These are phyloP conservation scores for Rotaria socialis DNA, from an alignment of 2,888 invertebrate species.

Conservation along the genomic window DNA sequence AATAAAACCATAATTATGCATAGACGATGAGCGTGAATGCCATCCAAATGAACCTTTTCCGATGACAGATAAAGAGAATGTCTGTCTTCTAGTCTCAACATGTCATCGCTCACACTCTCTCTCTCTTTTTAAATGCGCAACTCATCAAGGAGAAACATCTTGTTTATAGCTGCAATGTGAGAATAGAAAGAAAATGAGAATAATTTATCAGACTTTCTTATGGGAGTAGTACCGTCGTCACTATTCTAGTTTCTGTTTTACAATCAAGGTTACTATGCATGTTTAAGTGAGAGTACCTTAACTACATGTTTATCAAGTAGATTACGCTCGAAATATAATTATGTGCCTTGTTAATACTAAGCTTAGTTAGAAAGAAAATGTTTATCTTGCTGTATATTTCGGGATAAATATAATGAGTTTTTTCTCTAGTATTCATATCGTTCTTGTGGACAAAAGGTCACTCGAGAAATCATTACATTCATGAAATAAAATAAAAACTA, in stretches of 20 bases:
- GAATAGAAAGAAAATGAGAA: background rate
- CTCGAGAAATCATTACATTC: background rate
- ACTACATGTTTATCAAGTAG: background rate
- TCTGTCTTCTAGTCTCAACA: background rate
- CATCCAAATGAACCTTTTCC: background rate
- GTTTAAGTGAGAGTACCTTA: background rate
- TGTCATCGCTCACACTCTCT: too few relatives aligned
- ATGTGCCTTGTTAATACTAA: background rate
- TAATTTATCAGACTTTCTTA: background rate
- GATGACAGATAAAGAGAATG: background rate
- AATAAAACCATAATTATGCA: conserved; percentile 6
- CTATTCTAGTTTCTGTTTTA: background rate
- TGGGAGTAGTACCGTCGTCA: background rate
- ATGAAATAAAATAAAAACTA: background rate
- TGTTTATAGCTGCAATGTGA: too few relatives aligned
- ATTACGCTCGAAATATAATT: background rate
- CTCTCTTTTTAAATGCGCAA: background rate
- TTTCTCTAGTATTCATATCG: background rate
- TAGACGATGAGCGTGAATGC: background rate
- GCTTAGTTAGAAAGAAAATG: background rate
- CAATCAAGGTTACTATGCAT: background rate
- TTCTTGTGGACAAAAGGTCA: background rate
- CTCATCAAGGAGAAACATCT: background rate
- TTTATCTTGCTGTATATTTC: background rate
- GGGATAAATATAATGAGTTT: background rate